phyloP scores from a whole-genome alignment of 2,113 vertebrate species.

The Tympanuchus pallidicinctus region DNA sequence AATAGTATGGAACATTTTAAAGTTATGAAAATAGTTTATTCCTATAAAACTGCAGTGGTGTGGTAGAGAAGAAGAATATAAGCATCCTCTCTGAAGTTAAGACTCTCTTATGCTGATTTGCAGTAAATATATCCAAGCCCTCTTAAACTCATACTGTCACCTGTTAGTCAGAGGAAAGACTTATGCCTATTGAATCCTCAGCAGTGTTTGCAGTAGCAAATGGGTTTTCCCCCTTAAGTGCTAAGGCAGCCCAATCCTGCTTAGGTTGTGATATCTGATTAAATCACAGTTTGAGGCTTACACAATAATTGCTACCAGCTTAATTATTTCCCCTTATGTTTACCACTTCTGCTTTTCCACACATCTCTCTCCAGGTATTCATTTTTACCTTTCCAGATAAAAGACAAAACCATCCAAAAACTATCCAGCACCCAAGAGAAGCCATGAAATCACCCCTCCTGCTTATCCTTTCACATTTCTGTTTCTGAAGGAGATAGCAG shows the following conservation, averaged over 20 bases:
- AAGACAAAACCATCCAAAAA: not conserved
- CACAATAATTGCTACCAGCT: conserved; percentile 24
- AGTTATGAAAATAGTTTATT: not conserved
- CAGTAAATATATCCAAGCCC: not conserved
- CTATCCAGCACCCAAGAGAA: not conserved
- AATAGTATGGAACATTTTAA: not conserved
- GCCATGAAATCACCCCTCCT: not conserved
- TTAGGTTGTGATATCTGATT: conserved; percentile 37
- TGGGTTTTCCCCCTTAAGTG: conserved; percentile 39
- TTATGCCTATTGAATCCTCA: conserved; percentile 3
- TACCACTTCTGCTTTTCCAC: not conserved
- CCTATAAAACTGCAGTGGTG: not conserved
- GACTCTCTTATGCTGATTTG: not conserved
- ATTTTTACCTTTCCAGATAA: conserved; percentile 14
- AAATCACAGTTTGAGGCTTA: conserved; percentile 38
- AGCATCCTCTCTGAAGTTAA: not conserved
- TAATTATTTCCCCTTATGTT: conserved; percentile 49
- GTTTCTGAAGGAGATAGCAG: not conserved
- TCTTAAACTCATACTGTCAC: not conserved
- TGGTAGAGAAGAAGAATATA: not conserved
- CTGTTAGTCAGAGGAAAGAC: conserved; percentile 2
- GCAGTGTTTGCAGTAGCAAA: not conserved
- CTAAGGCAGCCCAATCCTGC: conserved; percentile 28
- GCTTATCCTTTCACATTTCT: not conserved
- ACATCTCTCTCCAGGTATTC: not conserved